A percentile compares a stretch with the other conserved stretches of the same genome.
phyloP scores from a whole-genome alignment of 2,113 vertebrate genomes.

The Vulpes vulpes region DNA sequence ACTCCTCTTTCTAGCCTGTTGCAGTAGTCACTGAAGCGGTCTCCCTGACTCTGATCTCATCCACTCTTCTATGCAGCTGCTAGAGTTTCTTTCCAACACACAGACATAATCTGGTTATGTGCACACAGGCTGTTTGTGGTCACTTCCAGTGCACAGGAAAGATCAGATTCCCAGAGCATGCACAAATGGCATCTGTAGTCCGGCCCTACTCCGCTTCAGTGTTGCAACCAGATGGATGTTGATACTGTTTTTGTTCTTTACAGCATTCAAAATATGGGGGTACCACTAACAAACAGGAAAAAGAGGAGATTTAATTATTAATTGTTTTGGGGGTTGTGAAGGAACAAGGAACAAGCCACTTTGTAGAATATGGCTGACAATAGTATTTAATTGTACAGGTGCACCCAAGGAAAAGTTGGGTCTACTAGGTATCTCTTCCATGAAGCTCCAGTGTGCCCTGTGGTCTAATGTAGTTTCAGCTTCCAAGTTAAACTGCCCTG shows the following conservation, averaged over 20 bases:
- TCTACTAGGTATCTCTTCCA: neutral
- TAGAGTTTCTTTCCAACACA: neutral
- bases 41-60: neutral
- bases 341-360: neutral
- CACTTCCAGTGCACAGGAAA: neutral
- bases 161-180: neutral
- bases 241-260: neutral
- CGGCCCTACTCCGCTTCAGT: neutral
- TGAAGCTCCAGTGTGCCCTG: neutral
- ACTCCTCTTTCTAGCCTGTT: neutral
- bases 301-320: neutral
- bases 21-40: neutral
- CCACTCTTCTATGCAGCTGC: rapidly evolving
- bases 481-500: neutral
- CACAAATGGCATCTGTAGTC: neutral
- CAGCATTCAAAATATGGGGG: neutral
- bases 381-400: neutral
- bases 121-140: neutral
- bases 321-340: neutral
- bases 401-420: neutral
- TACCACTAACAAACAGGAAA: neutral
- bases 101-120: neutral
- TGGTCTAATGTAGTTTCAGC: neutral
- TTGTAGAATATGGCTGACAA: neutral
- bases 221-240: neutral